Base-by-base conservation (phyloP, 2,888 invertebrate genomes). In the Antitype chi region DNA sequence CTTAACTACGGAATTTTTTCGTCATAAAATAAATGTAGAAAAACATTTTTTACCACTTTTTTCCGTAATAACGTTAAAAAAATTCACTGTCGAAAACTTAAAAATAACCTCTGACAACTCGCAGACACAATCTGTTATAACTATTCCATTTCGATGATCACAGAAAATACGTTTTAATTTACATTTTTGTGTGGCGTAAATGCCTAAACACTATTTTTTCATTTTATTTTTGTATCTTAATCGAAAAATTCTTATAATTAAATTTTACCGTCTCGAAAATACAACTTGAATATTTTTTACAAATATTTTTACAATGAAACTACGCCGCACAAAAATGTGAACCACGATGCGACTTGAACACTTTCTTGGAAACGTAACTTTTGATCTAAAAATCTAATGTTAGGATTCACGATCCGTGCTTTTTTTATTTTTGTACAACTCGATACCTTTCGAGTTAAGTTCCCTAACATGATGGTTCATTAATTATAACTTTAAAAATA, bases 331-430 rank as follows among this genome's bases (percentile, higher is more conserved):
- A 92, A 91, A 92, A 92, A 91, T 88, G 88, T 79, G 87, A 87
- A 89, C 85, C 82, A 84, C 85, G 81, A 82, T 90, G 90, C 84
- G 91, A 90, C 91, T 89, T 96, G 96, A 96, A 96, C 96, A 96
- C 96, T 96, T 96, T 93, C 95, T 94, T 95, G 96, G 96, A 96
- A 96, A 96, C 96, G 96, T 94, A 95, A 94, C 93, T 93, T 95
- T 95, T 91, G 94, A 91, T 94, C 95, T 96, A 96, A 94, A 94
- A 89, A 93, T 95, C 96, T 96, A 96, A 95, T 91, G 93, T 96
- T 93, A 96, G 96, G 96, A 96, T 96, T 94, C 96, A 94, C 80
- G 94, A 95, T 96, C 96, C 96, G 96, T 96, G 96, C 96, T 95
- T 95, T 91, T 90, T 89, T 81, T 78, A 70, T 88, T 91, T 94